Evolutionary conservation across 2,888 invertebrate species (phyloP).

Genomic region (Villa cingulata): DNA sequence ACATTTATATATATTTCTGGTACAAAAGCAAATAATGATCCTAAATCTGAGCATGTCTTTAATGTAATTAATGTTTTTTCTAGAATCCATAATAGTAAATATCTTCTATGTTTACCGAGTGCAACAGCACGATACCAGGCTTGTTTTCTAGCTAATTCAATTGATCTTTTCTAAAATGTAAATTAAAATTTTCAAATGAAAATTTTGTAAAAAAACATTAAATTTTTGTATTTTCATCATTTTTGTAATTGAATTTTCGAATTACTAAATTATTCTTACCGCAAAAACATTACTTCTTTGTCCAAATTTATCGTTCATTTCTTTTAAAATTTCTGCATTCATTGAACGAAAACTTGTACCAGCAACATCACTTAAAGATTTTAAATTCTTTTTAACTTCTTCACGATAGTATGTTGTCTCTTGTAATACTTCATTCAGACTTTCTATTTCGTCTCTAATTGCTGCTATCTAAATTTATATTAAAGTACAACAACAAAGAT

Average conservation of each 20-base stretch:
- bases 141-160: constrained; percentile 48
- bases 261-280: constrained; percentile 16
- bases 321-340: constrained; percentile 27
- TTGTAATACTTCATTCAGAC: constrained; percentile 29
- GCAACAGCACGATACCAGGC: constrained; percentile 51
- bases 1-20: constrained; percentile 55
- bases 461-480: constrained; percentile 23
- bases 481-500: not conserved
- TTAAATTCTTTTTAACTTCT: constrained; percentile 27
- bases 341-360: constrained; percentile 25
- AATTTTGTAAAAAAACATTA: too few relatives aligned
- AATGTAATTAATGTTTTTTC: constrained; percentile 39
- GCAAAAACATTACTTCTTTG: constrained; percentile 33
- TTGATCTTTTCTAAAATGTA: constrained; percentile 33
- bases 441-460: constrained; percentile 33
- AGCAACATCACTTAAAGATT: constrained; percentile 25
- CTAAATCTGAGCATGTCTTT: constrained; percentile 40
- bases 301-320: constrained; percentile 27
- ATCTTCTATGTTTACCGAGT: constrained; percentile 41
- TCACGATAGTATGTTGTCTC: constrained; percentile 32
- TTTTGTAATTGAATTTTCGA: too few relatives aligned
- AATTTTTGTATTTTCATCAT: too few relatives aligned
- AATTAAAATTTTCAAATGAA: not conserved
- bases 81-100: constrained; percentile 42
- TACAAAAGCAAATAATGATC: constrained; percentile 48